Percentiles rank a stretch among this genome's conserved stretches.
Conservation (phyloP, 2,797 vertebrate species). For the Tangara arthus region DNA sequence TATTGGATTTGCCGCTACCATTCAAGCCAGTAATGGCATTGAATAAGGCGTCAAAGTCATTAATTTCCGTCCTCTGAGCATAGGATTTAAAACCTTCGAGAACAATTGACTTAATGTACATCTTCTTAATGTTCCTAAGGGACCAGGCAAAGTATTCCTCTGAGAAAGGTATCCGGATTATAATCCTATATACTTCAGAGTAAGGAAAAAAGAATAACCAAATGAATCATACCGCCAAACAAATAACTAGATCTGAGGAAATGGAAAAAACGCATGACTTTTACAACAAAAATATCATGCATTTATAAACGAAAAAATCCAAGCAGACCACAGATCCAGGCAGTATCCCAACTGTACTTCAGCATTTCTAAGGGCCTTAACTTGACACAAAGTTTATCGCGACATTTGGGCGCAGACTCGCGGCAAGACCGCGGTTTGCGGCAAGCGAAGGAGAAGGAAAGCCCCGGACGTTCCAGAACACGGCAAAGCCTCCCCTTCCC, state of each 20-base stretch:
- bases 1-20: conserved; percentile 97
- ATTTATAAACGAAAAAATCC: neutral
- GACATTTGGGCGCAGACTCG: rapidly evolving
- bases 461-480: rapidly evolving
- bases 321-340: neutral
- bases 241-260: neutral
- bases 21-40: conserved; percentile 97
- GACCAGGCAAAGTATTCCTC: neutral
- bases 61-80: conserved; percentile 90
- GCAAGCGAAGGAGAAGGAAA: neutral
- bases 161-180: neutral
- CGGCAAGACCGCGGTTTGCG: rapidly evolving
- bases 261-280: rapidly evolving
- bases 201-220: neutral
- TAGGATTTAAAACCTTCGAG: conserved; percentile 98
- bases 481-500: no score
- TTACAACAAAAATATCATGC: rapidly evolving
- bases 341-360: neutral
- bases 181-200: neutral
- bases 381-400: rapidly evolving
- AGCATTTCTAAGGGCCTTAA: neutral
- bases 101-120: conserved; percentile 91
- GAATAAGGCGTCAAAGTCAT: conserved; percentile 89
- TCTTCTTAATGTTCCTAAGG: conserved; percentile 49
- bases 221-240: neutral